Evolutionary conservation across 2,113 vertebrate species (phyloP).

Genomic region (Rhinolophus sinicus): DNA sequence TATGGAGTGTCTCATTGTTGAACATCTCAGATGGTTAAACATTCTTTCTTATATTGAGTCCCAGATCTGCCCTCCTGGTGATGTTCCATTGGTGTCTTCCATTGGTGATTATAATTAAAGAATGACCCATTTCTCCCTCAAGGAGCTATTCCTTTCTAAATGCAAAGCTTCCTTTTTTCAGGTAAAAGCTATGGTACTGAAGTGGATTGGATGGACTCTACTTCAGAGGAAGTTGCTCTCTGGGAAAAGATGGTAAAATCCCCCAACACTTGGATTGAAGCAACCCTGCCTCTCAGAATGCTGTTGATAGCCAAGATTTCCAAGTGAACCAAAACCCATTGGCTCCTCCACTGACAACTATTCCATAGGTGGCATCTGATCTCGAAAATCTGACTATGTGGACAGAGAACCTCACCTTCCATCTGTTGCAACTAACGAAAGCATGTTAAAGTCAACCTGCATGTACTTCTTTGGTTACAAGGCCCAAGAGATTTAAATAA

Average conservation of each 20-base stretch:
- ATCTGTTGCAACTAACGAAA: neutral
- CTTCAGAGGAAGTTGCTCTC: constrained; percentile 87
- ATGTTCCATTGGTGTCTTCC: neutral
- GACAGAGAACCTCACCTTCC: neutral
- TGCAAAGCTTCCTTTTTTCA: constrained; percentile 72
- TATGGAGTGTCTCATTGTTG: neutral
- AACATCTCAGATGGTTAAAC: neutral
- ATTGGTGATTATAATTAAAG: neutral
- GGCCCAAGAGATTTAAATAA: constrained; percentile 19
- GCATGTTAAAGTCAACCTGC: constrained; percentile 17
- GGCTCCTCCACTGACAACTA: neutral
- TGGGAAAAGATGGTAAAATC: constrained; percentile 94
- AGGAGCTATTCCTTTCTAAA: neutral
- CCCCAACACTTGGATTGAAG: constrained; percentile 93
- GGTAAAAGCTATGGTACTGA: constrained; percentile 93
- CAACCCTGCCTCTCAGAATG: constrained; percentile 92
- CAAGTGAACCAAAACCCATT: constrained; percentile 82
- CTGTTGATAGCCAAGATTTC: constrained; percentile 89
- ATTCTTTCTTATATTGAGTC: neutral
- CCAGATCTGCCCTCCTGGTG: neutral
- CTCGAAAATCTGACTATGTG: neutral
- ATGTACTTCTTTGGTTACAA: constrained; percentile 34
- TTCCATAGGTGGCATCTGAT: neutral
- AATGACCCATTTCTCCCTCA: rapidly evolving
- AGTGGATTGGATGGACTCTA: constrained; percentile 97